A percentile compares a stretch with the other conserved stretches of the same genome.
These are phyloP conservation scores for Musca vetustissima DNA, from an alignment of 1,140 invertebrate species.

Conservation along the genomic window DNA sequence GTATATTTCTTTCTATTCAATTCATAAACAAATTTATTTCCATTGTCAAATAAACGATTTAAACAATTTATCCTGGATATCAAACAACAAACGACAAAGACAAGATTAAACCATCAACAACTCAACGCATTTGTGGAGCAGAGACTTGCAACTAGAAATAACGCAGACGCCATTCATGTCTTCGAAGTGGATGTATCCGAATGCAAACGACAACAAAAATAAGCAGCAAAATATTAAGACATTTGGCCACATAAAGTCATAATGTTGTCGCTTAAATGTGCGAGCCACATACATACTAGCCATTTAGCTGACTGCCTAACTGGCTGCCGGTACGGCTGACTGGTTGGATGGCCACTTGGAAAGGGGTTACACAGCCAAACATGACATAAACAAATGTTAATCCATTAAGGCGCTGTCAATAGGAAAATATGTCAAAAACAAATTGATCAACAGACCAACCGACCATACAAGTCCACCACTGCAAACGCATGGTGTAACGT, in stretches of 20 bases:
- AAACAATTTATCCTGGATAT: slow-evolving; percentile 26
- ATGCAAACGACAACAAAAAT: background rate
- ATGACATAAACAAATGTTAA: slow-evolving; percentile 55
- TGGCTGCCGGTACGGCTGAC: no score
- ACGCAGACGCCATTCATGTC: background rate
- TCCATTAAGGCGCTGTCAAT: slow-evolving; percentile 55
- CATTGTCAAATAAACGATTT: slow-evolving; percentile 20
- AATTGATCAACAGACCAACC: slow-evolving; percentile 24
- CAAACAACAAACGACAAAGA: slow-evolving; percentile 13
- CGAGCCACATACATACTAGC: background rate
- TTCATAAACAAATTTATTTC: slow-evolving; percentile 5
- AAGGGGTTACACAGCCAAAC: slow-evolving; percentile 31
- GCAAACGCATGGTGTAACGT: no score
- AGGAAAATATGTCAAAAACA: slow-evolving; percentile 51
- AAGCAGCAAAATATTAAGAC: slow-evolving; percentile 30
- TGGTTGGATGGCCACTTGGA: background rate
- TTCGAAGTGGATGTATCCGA: background rate
- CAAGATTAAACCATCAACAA: slow-evolving; percentile 23
- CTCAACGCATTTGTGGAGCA: slow-evolving; percentile 24
- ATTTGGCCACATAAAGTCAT: slow-evolving; percentile 18
- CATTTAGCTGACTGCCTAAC: background rate
- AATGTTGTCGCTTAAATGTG: no score
- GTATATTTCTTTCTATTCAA: no score
- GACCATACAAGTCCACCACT: no score
- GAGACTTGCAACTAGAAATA: background rate